Conservation (phyloP, 2,113 vertebrate genomes). For the Apistogramma diplotaenia region DNA sequence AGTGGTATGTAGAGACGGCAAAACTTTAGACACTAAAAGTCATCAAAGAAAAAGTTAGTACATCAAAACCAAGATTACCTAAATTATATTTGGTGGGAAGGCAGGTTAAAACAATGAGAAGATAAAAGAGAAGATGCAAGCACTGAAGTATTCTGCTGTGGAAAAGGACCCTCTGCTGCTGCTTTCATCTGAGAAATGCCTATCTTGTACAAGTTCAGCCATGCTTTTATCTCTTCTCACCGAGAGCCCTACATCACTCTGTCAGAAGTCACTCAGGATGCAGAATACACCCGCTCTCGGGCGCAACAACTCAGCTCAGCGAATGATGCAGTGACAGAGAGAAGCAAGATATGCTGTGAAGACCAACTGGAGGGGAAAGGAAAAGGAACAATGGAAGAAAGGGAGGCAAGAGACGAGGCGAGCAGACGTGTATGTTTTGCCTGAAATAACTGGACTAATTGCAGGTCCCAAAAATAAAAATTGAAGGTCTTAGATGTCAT, state of each 20-base stretch:
- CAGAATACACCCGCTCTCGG: neutral
- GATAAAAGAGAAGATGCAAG: neutral
- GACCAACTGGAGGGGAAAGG: too few relatives aligned
- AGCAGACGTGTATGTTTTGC: neutral
- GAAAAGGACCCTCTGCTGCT: neutral
- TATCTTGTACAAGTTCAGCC: neutral
- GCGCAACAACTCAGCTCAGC: neutral
- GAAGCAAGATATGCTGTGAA: neutral
- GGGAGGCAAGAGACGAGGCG: neutral
- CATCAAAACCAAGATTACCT: neutral
- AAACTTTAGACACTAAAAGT: neutral
- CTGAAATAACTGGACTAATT: conserved; percentile 30
- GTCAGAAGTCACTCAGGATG: conserved; percentile 17
- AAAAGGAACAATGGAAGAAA: too few relatives aligned
- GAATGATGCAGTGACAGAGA: neutral
- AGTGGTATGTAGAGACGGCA: neutral
- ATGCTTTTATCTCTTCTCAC: conserved; percentile 4
- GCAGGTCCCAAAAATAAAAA: neutral
- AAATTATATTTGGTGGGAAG: neutral
- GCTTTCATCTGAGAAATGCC: neutral
- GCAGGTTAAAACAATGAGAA: neutral
- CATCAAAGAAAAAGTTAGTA: too few relatives aligned
- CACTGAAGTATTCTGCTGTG: neutral
- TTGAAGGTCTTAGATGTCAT: neutral
- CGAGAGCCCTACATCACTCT: neutral